Evolutionary conservation across 2,797 vertebrate genomes (phyloP), one percentile per base, ranked within the genome.

Genomic region (Nothura maculosa): DNA sequence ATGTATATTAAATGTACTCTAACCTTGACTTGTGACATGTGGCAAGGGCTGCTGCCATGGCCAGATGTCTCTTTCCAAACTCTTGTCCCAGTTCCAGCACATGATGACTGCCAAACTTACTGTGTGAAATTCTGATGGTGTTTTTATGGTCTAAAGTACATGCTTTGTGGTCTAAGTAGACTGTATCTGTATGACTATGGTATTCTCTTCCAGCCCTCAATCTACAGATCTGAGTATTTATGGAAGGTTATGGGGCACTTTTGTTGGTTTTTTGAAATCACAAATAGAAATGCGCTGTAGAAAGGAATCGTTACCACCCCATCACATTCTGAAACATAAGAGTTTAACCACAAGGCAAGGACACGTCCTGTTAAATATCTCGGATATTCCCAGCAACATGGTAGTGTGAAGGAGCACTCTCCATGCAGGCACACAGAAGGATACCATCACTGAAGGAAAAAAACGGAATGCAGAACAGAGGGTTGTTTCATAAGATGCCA

Each of bases 31-130:
- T 14, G 24, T 0, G 21, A 76, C 76, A 79, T 0, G 86, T 43
- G 60, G 74, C 66, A 91, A 81, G 21, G 73, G 67, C 57, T 88
- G 68, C 89, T 77, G 36, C 47, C 81, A 88, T 48, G 68, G 77
- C 64, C 62, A 28, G 10, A 58, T 27, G 27, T 32, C 75, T 82
- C 75, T 80, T 64, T 64, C 66, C 69, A 67, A 91, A 93, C 73
- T 19, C 11, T 32, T 1, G 5, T 38, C 68, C 17, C 67, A 80
- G 64, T 21, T 62, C 72, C 54, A 78, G 64, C 90, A 66, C 2
- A 4, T 58, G 64, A 61, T 93, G 81, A 68, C 75, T 87, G 72
- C 48, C 90, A 66, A 57, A 85, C 68, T 62, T 66, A 68, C 48
- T 42, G 16, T 6, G 43, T 1, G 4, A 91, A 85, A 72, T 12